Evolutionary conservation across 2,797 vertebrate genomes (phyloP).

Genomic region (Nannoperca obscura): DNA sequence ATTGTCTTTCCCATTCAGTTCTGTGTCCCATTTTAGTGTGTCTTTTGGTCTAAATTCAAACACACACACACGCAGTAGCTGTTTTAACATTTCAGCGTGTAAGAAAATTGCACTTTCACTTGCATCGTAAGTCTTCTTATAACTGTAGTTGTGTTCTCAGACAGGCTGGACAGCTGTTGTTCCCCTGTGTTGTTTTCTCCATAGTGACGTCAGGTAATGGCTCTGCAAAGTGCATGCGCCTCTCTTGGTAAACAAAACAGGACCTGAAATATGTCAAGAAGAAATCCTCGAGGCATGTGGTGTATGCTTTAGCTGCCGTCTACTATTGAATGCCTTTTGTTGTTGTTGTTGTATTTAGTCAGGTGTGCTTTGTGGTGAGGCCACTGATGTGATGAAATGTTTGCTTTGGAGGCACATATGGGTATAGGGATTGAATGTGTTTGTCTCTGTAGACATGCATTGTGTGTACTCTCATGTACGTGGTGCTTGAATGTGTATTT

Average conservation of each 20-base stretch:
- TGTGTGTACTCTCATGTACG: background rate
- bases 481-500: background rate
- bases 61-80: background rate
- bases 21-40: background rate
- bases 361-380: background rate
- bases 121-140: constrained; percentile 22
- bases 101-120: constrained; percentile 1
- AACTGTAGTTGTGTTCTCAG: constrained; percentile 23
- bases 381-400: constrained; percentile 16
- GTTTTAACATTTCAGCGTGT: background rate
- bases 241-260: constrained; percentile 39
- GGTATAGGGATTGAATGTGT: background rate
- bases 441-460: background rate
- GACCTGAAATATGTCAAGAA: constrained; percentile 44
- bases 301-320: constrained; percentile 39
- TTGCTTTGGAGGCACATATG: constrained; percentile 10
- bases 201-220: constrained; percentile 41
- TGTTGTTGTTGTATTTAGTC: constrained; percentile 32
- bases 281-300: constrained; percentile 19
- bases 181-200: constrained; percentile 37
- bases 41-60: background rate
- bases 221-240: constrained; percentile 31
- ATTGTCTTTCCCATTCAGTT: constrained; percentile 1
- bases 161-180: constrained; percentile 33
- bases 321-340: constrained; percentile 2